Evolutionary conservation across 2,888 invertebrate species (phyloP).

Genomic region (Tromatobia lineatoria): DNA sequence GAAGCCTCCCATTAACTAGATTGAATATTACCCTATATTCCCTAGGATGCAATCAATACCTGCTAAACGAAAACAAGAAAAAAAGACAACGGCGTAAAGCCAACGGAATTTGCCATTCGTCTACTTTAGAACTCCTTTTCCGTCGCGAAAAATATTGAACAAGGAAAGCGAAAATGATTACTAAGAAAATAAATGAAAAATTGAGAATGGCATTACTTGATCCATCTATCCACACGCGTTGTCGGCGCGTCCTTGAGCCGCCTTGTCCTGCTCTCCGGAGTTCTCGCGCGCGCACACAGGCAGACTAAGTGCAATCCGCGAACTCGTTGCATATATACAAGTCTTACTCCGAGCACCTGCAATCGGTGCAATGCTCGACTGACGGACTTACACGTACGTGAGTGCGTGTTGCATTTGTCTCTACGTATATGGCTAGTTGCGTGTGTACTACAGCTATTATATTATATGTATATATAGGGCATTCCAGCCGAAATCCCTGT

Average conservation of each 20-base stretch:
- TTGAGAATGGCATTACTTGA: constrained; percentile 22
- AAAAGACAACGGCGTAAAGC: not conserved
- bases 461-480: not conserved
- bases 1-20: constrained; percentile 78
- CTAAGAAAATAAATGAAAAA: constrained; percentile 13
- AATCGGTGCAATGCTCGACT: constrained; percentile 25
- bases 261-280: constrained; percentile 25
- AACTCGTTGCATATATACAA: constrained; percentile 26
- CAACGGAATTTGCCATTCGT: not conserved
- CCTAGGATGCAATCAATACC: constrained; percentile 79
- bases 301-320: constrained; percentile 30
- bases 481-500: too few species aligned
- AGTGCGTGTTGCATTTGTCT: not conserved
- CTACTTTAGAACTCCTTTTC: not conserved
- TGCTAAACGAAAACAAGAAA: constrained; percentile 67
- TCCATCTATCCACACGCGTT: constrained; percentile 21
- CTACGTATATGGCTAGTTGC: not conserved
- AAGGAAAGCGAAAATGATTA: constrained; percentile 13
- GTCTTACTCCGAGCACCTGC: constrained; percentile 44
- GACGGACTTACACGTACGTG: constrained; percentile 18
- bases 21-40: constrained; percentile 83
- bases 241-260: constrained; percentile 37
- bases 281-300: constrained; percentile 26
- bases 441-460: constrained; percentile 1
- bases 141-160: not conserved